Evolutionary conservation across 1,140 invertebrate species (phyloP), one percentile per base, ranked within the genome.

Genomic region (Lineus longissimus): DNA sequence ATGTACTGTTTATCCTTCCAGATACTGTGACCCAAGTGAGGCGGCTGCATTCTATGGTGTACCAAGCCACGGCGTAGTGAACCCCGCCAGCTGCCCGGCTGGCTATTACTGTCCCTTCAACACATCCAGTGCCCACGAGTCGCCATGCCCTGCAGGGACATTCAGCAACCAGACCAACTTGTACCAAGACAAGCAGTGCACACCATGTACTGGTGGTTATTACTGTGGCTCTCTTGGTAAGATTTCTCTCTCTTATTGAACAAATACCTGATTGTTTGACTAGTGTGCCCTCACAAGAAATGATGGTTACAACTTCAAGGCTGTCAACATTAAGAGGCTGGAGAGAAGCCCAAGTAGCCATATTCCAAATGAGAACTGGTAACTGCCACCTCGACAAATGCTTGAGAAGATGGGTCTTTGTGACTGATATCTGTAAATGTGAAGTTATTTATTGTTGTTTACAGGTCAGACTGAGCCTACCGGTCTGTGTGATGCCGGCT

Each of bases 11-110:
- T n/a, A n/a, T n/a, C 47, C n/a, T 61, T 64, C 6, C 30, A 79
- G 77, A 40, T 79, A 78, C 59, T 79, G 77, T 72, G 74, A 79
- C 54, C 72, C 77, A 30, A 69, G 73, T 22, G 76, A 79, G 61
- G 75, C 68, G 58, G 70, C 73, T 1, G 57, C 61, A 27, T 11
- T 25, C 15, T 62, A 66, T n/a, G 70, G 73, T 25, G 67, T 67
- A 9, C 62, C 70, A 56, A 70, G 70, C 36, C 64, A 67, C 56
- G 77, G 77, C 22, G 75, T 77, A 11, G 67, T 76, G n/a, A 74
- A 62, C 11, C 76, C 77, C 11, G 59, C 57, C 13, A 66, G 70
- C 62, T 79, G 77, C 65, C 77, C 75, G n/a, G 62, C 62, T 25
- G 78, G 78, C 43, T 70, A 72, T 59, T 80, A 70, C 68, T 80